Evolutionary conservation across 2,113 vertebrate genomes (phyloP).

Genomic region (Pelmatolapia mariae): DNA sequence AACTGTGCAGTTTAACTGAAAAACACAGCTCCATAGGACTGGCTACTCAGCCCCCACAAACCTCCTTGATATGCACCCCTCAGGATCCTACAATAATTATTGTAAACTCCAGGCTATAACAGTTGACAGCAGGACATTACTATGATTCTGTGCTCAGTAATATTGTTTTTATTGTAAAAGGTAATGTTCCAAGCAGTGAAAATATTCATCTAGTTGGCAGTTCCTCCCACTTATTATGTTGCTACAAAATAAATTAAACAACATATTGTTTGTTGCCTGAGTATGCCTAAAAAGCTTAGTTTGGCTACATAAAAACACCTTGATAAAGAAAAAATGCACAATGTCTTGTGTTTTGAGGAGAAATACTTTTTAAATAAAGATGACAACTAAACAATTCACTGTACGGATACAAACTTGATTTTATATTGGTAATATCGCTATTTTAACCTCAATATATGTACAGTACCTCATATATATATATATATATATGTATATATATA

Average conservation of each 20-base stretch:
- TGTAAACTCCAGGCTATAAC: neutral
- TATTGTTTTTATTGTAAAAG: neutral
- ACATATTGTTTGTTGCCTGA: neutral
- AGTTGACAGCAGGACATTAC: neutral
- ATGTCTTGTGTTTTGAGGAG: neutral
- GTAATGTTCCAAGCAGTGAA: neutral
- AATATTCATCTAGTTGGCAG: neutral
- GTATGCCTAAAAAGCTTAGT: neutral
- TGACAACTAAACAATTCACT: neutral
- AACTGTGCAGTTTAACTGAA: neutral
- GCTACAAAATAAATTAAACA: neutral
- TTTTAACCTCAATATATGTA: neutral
- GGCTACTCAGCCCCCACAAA: neutral
- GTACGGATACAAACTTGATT: neutral
- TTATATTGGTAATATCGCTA: neutral
- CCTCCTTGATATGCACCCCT: neutral
- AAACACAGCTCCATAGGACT: neutral
- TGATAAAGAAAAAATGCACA: neutral
- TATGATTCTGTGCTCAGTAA: neutral
- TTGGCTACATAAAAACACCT: neutral
- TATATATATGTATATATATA: too few species aligned
- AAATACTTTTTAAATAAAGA: neutral
- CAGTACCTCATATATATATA: neutral
- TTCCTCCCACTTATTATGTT: neutral
- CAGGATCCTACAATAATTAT: neutral